phyloP scores from a whole-genome alignment of 2,888 invertebrate genomes.

The Geophilus truncorum region DNA sequence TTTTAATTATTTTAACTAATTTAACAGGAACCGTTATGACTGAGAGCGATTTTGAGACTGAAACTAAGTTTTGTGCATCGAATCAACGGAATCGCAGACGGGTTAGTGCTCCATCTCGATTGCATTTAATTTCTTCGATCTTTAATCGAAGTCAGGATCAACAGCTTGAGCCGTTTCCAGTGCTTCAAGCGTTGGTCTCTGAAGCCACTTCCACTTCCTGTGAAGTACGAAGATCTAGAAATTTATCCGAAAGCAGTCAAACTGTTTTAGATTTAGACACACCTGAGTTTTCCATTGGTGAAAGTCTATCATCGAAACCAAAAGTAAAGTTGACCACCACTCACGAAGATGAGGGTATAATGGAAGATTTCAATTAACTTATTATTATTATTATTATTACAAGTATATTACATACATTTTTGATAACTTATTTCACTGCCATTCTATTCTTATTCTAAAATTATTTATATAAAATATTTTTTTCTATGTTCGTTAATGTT shows the following conservation, averaged over 20 bases:
- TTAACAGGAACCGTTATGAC: conserved; percentile 33
- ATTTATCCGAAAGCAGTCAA: neutral
- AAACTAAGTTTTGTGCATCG: neutral
- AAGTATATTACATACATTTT: neutral
- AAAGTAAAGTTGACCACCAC: neutral
- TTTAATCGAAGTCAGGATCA: neutral
- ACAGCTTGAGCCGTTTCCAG: conserved; percentile 27
- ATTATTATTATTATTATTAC: neutral
- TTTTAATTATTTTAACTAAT: neutral
- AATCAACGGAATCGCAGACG: conserved; percentile 12
- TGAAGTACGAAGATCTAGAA: neutral
- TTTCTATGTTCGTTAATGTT: neutral
- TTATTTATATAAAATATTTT: neutral
- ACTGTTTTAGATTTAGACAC: neutral
- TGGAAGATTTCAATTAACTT: neutral
- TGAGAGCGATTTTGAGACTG: conserved; percentile 33
- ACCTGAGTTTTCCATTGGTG: neutral
- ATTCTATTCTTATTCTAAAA: neutral
- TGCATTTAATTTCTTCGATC: neutral
- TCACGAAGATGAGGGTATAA: neutral
- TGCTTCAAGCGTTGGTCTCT: conserved; percentile 22
- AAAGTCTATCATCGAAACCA: neutral
- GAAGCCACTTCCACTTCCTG: neutral
- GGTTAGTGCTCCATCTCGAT: conserved; percentile 28
- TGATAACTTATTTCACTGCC: neutral